Evolutionary conservation across 2,888 invertebrate species (phyloP).

Genomic region (Polydrusus pterygomalis): DNA sequence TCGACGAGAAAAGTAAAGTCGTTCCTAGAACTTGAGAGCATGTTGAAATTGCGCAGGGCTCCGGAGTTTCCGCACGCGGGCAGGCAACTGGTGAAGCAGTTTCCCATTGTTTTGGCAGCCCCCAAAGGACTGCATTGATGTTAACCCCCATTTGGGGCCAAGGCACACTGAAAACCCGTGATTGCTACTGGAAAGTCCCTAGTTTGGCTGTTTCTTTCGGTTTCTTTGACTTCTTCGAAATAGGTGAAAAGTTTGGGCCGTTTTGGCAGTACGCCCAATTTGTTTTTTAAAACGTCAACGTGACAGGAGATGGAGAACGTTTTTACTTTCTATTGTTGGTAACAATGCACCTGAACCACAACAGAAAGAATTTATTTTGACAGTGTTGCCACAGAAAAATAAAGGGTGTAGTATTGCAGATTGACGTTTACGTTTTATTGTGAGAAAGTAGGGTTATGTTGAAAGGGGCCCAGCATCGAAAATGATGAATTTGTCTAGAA

Average conservation of each 20-base stretch:
- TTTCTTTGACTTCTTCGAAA: neutral
- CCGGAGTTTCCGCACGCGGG: constrained; percentile 65
- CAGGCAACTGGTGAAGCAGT: constrained; percentile 73
- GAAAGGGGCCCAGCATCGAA: constrained; percentile 25
- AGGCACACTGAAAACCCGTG: constrained; percentile 44
- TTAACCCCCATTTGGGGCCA: constrained; percentile 68
- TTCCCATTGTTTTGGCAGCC: constrained; percentile 72
- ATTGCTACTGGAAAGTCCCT: constrained; percentile 23
- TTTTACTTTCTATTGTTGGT: neutral
- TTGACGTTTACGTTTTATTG: no score
- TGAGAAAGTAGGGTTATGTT: constrained; percentile 14
- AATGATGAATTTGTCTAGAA: constrained; percentile 58
- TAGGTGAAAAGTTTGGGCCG: neutral
- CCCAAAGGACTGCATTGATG: constrained; percentile 66
- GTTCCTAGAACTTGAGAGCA: constrained; percentile 59
- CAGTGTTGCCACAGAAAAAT: no score
- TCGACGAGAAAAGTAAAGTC: constrained; percentile 65
- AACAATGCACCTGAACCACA: neutral
- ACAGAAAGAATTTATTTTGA: no score
- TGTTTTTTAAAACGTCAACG: neutral
- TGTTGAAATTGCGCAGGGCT: constrained; percentile 61
- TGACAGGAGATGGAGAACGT: neutral
- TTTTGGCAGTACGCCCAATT: constrained; percentile 5
- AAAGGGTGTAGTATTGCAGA: no score
- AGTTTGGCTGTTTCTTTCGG: neutral